phyloP scores from a whole-genome alignment of 2,797 vertebrate genomes.

The Catamblyrhynchus diadema region DNA sequence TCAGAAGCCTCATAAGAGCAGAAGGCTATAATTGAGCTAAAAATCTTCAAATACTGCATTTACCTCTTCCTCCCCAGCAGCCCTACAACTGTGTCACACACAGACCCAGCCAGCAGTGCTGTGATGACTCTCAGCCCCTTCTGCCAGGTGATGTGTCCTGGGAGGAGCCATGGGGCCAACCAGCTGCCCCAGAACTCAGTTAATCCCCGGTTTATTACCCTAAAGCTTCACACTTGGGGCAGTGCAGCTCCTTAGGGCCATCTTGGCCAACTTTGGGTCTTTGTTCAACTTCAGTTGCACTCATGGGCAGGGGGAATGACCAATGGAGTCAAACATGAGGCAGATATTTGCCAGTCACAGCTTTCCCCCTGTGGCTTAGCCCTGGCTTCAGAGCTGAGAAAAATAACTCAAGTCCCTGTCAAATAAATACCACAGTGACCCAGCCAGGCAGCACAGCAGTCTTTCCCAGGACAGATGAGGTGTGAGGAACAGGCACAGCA shows the following conservation, averaged over 20 bases:
- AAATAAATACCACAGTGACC: not conserved
- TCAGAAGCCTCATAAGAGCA: not conserved
- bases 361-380: not conserved
- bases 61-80: not conserved
- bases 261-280: not conserved
- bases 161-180: not conserved
- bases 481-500: not conserved
- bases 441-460: not conserved
- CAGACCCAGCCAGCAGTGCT: not conserved
- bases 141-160: not conserved
- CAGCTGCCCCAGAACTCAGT: not conserved
- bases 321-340: not conserved
- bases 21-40: not conserved
- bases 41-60: not conserved
- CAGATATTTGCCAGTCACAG: not conserved
- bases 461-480: not conserved
- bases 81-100: rapidly evolving
- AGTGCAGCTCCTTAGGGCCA: rapidly evolving
- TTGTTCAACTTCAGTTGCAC: not conserved
- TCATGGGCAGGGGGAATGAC: not conserved
- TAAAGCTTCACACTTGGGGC: not conserved
- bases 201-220: not conserved
- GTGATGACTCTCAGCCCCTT: not conserved
- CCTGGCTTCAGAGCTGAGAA: not conserved
- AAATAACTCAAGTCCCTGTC: not conserved